Evolutionary conservation across 2,113 vertebrate genomes (phyloP).

Genomic region (Corvus hawaiiensis): DNA sequence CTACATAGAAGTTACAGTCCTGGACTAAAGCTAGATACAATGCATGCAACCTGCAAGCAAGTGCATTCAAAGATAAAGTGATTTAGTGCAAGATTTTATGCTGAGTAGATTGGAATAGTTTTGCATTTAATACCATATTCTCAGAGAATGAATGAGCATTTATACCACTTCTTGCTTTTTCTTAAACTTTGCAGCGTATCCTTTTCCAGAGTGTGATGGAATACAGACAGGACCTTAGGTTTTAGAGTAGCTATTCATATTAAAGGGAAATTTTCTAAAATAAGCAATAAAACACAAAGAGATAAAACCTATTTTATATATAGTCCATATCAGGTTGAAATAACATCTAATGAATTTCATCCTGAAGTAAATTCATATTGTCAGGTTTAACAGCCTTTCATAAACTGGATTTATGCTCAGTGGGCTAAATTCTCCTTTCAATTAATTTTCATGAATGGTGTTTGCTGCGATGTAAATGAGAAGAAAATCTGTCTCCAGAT

Average conservation of each 20-base stretch:
- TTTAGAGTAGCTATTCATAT: background rate
- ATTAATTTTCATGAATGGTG: constrained; percentile 27
- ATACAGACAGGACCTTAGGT: background rate
- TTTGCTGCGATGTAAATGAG: background rate
- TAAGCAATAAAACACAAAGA: background rate
- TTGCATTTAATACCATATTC: background rate
- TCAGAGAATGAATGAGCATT: background rate
- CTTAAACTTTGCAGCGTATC: background rate
- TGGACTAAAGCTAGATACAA: background rate
- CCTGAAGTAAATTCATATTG: constrained; percentile 3
- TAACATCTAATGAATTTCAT: background rate
- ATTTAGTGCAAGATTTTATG: background rate
- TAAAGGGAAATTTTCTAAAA: background rate
- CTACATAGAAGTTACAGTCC: background rate
- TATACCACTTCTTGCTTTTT: background rate
- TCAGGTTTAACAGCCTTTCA: constrained; percentile 23
- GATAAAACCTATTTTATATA: background rate
- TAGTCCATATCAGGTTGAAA: background rate
- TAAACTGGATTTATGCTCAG: constrained; percentile 5
- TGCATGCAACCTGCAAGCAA: background rate
- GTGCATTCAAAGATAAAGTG: background rate
- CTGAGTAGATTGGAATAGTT: background rate
- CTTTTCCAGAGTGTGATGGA: background rate
- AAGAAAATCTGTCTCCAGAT: background rate
- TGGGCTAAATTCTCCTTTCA: background rate